Conservation (phyloP, 2,113 vertebrate genomes). For the Tupaia tana region DNA sequence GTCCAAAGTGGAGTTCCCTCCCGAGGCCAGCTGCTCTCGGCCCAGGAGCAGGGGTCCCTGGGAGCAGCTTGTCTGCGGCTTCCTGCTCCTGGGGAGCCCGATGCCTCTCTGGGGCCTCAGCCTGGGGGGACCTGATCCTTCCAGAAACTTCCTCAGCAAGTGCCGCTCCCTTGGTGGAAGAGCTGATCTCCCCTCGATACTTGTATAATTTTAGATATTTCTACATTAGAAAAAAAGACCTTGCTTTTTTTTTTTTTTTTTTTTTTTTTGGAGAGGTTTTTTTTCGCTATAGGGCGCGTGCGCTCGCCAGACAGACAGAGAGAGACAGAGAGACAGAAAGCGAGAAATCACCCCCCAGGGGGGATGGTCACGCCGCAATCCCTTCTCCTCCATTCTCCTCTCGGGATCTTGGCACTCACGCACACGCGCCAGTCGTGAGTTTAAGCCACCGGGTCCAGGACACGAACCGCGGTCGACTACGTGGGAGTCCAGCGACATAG, state of each 20-base stretch:
- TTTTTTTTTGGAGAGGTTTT: neutral
- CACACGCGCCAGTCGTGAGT: too few relatives aligned
- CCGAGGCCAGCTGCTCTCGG: too few relatives aligned
- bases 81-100: neutral
- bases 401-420: too few relatives aligned
- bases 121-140: neutral
- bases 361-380: too few relatives aligned
- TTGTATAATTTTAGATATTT: neutral
- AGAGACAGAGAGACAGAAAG: too few relatives aligned
- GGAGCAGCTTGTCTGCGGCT: neutral
- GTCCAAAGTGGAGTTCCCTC: neutral
- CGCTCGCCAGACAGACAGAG: too few relatives aligned
- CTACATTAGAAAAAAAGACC: neutral
- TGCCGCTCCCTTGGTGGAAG: neutral
- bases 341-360: too few relatives aligned
- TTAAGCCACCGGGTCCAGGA: too few relatives aligned
- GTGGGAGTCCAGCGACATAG: too few relatives aligned
- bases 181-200: neutral
- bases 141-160: neutral
- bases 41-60: neutral
- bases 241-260: neutral
- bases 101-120: neutral
- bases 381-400: too few relatives aligned
- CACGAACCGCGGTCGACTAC: too few relatives aligned
- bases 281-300: too few relatives aligned